phyloP scores from a whole-genome alignment of 2,113 vertebrate genomes.

The Crotalus horridus region DNA sequence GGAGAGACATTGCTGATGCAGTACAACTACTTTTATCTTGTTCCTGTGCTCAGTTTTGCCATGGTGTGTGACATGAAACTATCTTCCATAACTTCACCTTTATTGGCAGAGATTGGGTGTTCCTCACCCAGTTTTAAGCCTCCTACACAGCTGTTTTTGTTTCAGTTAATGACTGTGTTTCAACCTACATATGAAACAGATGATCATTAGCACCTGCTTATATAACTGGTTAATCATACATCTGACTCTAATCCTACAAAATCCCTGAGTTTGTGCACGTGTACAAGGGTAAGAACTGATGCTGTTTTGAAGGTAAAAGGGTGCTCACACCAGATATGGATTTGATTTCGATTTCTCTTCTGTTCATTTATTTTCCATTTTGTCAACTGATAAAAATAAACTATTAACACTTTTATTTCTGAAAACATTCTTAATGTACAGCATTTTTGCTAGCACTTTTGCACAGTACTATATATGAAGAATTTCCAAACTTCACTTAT shows the following conservation, averaged over 20 bases:
- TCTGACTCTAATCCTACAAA: not conserved
- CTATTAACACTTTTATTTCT: not conserved
- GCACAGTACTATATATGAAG: not conserved
- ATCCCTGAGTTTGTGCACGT: not conserved
- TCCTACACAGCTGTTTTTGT: not conserved
- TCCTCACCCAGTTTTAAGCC: not conserved
- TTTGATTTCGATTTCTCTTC: not conserved
- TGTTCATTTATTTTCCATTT: not conserved
- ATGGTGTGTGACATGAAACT: not conserved
- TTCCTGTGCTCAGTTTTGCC: not conserved
- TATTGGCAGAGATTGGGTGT: not conserved
- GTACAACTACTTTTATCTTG: not conserved
- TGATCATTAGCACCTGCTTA: not conserved
- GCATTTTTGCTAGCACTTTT: not conserved
- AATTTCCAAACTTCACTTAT: slow-evolving; percentile 13
- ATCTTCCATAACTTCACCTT: not conserved
- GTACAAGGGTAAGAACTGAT: not conserved
- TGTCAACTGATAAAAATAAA: not conserved
- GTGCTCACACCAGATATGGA: not conserved
- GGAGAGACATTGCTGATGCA: not conserved
- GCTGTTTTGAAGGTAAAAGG: not conserved
- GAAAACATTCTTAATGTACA: not conserved
- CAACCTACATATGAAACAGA: not conserved
- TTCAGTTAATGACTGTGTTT: not conserved
- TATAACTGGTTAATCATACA: not conserved